phyloP scores from a whole-genome alignment of 2,888 invertebrate genomes.

The Geotrupes spiniger region DNA sequence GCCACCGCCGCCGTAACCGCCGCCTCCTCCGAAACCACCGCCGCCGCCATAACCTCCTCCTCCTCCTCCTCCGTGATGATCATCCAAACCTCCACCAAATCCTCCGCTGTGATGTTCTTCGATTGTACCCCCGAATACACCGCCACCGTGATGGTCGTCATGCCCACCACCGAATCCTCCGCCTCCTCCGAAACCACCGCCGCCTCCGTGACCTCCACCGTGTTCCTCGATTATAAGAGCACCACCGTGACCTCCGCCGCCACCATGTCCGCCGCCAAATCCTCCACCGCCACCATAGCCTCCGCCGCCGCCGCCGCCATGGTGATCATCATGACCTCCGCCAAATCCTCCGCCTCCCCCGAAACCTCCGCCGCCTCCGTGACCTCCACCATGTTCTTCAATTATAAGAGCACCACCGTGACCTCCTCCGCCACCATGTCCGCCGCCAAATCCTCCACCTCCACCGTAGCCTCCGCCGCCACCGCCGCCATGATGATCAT shows the following conservation, averaged over 20 bases:
- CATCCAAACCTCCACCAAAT: constrained; percentile 21
- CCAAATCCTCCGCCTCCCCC: constrained; percentile 20
- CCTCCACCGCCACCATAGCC: constrained; percentile 21
- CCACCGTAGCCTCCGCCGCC: constrained; percentile 33
- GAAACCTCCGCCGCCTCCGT: constrained; percentile 16
- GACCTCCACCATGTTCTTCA: constrained; percentile 13
- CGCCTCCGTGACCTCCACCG: constrained; percentile 15
- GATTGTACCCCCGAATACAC: constrained; percentile 24
- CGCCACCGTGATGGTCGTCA: constrained; percentile 11
- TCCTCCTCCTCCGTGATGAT: not conserved
- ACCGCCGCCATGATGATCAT: constrained; percentile 17
- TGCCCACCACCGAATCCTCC: constrained; percentile 19
- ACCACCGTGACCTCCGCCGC: constrained; percentile 22
- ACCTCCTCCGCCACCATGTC: constrained; percentile 23
- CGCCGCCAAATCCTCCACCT: constrained; percentile 22
- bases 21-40: constrained; percentile 39
- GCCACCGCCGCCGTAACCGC: too few relatives aligned
- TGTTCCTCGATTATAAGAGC: constrained; percentile 10
- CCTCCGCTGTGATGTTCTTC: constrained; percentile 16
- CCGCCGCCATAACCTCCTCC: constrained; percentile 20
- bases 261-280: constrained; percentile 22
- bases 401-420: too few relatives aligned
- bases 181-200: constrained; percentile 19
- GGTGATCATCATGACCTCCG: constrained; percentile 10
- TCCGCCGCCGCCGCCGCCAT: constrained; percentile 14